phyloP scores from a whole-genome alignment of 2,113 vertebrate species.

The Bujurquina vittata region DNA sequence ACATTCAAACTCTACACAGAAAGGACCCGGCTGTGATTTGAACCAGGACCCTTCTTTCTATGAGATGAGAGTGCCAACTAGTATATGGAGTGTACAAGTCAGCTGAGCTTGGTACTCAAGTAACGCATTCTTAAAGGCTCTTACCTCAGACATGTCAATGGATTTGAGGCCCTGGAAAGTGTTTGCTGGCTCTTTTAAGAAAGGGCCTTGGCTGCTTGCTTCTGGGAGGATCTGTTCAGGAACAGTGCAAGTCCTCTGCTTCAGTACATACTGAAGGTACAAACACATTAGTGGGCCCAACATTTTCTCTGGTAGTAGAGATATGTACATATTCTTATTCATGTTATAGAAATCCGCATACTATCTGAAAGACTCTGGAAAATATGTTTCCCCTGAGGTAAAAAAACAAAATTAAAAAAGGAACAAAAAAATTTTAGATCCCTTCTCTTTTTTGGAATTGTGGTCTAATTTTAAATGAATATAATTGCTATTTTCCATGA shows the following conservation, averaged over 20 bases:
- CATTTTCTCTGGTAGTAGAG: constrained; percentile 17
- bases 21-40: too few species aligned
- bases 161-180: constrained; percentile 1
- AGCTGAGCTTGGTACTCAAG: neutral
- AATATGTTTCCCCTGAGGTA: neutral
- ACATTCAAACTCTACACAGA: too few species aligned
- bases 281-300: neutral
- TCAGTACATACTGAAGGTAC: constrained; percentile 62
- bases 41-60: too few species aligned
- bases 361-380: too few species aligned
- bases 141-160: constrained; percentile 35
- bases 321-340: neutral
- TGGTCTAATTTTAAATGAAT: too few species aligned
- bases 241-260: constrained; percentile 31
- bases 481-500: too few species aligned
- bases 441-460: too few species aligned
- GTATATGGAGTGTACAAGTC: neutral
- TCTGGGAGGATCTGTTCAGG: constrained; percentile 22
- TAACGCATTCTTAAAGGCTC: neutral
- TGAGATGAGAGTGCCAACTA: too few species aligned
- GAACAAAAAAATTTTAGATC: too few species aligned
- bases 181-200: constrained; percentile 18
- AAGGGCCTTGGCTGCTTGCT: constrained; percentile 23
- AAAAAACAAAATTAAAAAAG: neutral
- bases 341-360: neutral